Evolutionary conservation across 2,113 vertebrate genomes (phyloP).

Genomic region (Junco hyemalis): DNA sequence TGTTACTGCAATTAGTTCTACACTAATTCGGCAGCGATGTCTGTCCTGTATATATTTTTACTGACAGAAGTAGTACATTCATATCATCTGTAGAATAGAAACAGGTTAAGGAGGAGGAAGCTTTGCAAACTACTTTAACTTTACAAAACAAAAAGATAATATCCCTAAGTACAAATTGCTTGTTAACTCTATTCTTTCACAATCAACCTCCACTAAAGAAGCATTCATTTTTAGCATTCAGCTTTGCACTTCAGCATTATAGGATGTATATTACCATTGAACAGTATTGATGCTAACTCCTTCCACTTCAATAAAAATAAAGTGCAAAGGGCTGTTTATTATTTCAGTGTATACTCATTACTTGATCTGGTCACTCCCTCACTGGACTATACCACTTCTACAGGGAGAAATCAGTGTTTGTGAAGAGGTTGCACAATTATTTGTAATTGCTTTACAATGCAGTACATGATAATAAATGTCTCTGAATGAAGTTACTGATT

Average conservation of each 20-base stretch:
- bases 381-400: constrained; percentile 18
- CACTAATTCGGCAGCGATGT: background rate
- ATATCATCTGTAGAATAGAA: background rate
- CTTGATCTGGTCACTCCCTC: constrained; percentile 44
- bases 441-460: constrained; percentile 65
- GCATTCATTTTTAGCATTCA: background rate
- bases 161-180: background rate
- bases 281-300: background rate
- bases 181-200: background rate
- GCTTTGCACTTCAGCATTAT: background rate
- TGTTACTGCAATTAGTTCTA: constrained; percentile 36
- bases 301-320: constrained; percentile 6
- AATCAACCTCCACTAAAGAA: background rate
- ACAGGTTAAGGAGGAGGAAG: background rate
- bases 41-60: background rate
- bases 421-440: constrained; percentile 30
- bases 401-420: constrained; percentile 28
- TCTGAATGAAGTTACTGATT: constrained; percentile 67
- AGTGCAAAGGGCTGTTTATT: constrained; percentile 8
- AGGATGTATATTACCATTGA: background rate
- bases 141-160: background rate
- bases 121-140: background rate
- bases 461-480: constrained; percentile 61
- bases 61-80: background rate
- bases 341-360: constrained; percentile 9